Evolutionary conservation across 2,113 vertebrate genomes (phyloP).

Genomic region (Haplochromis vanheusdeni): DNA sequence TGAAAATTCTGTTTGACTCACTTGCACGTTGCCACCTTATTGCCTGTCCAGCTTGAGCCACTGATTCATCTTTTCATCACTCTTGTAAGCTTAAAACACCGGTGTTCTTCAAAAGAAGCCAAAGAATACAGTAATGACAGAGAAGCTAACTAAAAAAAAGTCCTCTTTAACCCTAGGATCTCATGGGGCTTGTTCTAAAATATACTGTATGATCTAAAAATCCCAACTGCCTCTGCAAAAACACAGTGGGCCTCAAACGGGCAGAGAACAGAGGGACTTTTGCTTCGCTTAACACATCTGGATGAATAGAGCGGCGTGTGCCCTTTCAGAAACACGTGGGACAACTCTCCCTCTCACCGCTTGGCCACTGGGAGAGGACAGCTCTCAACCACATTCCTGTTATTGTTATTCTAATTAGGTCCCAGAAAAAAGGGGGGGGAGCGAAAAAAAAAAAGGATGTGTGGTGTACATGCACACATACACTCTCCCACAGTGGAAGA

Average conservation of each 20-base stretch:
- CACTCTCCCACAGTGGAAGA: conserved; percentile 33
- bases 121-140: conserved; percentile 28
- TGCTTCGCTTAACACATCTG: conserved; percentile 65
- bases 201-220: conserved; percentile 29
- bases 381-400: conserved; percentile 66
- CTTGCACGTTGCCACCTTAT: neutral
- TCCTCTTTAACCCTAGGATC: conserved; percentile 8
- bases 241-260: conserved; percentile 44
- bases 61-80: neutral
- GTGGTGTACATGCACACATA: conserved; percentile 18
- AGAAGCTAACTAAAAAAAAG: conserved; percentile 8
- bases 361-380: conserved; percentile 53
- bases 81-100: neutral
- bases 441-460: neutral
- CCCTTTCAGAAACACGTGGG: conserved; percentile 70
- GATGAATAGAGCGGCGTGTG: conserved; percentile 70
- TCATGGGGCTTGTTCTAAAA: conserved; percentile 37
- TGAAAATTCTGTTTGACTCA: neutral
- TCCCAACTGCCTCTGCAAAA: conserved; percentile 27
- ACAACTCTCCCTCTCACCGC: conserved; percentile 47
- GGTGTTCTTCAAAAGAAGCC: neutral
- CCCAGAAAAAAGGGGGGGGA: conserved; percentile 16
- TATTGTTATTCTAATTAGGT: conserved; percentile 76
- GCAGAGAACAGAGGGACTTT: conserved; percentile 35
- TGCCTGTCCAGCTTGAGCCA: neutral